Evolutionary conservation across 2,113 vertebrate genomes (phyloP).

Genomic region (Crocuta crocuta): DNA sequence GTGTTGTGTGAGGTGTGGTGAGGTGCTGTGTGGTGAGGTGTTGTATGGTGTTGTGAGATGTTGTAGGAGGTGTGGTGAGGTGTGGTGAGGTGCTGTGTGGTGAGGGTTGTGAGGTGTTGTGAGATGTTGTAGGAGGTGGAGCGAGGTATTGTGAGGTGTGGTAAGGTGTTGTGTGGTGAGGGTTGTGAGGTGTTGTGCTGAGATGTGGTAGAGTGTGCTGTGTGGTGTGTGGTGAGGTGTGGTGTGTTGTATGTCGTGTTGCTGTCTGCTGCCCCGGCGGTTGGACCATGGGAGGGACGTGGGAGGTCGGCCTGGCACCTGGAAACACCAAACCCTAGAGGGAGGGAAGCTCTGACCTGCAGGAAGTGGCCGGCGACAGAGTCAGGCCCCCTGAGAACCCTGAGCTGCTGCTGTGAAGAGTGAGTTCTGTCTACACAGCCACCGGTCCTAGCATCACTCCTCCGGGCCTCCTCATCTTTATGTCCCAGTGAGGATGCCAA

Average conservation of each 20-base stretch:
- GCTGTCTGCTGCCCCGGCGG: background rate
- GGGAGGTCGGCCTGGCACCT: no score
- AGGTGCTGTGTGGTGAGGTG: no score
- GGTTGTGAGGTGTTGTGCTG: background rate
- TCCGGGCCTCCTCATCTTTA: background rate
- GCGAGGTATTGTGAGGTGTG: background rate
- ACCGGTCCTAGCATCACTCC: accelerated
- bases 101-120: no score
- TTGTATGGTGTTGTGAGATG: no score
- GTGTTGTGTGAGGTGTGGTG: background rate
- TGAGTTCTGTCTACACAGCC: background rate
- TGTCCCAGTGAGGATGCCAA: accelerated
- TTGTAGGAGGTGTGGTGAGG: background rate
- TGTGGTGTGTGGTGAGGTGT: background rate
- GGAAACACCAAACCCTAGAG: no score
- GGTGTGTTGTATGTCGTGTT: background rate
- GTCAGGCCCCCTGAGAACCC: no score
- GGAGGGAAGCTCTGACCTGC: no score
- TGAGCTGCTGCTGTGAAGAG: background rate
- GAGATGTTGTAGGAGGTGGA: background rate
- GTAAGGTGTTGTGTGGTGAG: no score
- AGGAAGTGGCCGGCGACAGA: background rate
- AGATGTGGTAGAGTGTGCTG: background rate
- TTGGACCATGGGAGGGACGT: background rate
- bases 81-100: no score